phyloP scores from a whole-genome alignment of 2,888 invertebrate species.

The Monopis laevigella region DNA sequence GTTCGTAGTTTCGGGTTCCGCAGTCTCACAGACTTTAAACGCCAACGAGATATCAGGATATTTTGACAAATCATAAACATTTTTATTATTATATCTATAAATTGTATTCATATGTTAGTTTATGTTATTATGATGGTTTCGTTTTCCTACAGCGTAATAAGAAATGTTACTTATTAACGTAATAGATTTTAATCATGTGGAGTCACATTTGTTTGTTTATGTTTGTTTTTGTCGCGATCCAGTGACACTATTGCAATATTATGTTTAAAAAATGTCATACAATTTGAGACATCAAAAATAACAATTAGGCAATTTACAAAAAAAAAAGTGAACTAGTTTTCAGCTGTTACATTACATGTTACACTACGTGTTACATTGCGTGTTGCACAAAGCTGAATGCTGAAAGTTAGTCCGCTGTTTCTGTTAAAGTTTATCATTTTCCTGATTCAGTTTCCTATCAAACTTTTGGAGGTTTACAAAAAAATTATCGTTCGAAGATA shows the following conservation, averaged over 20 bases:
- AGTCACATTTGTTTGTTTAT: slow-evolving; percentile 36
- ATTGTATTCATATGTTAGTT: slow-evolving; percentile 43
- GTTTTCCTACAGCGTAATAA: slow-evolving; percentile 61
- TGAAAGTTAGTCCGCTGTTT: no score
- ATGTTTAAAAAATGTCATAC: no score
- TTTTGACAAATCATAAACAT: slow-evolving; percentile 33
- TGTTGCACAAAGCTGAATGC: no score
- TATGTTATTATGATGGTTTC: slow-evolving; percentile 63
- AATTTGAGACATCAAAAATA: neutral
- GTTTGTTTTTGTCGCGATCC: slow-evolving; percentile 3
- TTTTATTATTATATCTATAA: slow-evolving; percentile 41
- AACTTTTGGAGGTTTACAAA: slow-evolving; percentile 65
- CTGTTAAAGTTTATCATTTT: no score
- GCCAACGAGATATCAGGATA: slow-evolving; percentile 31
- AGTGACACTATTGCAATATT: no score
- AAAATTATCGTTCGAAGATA: slow-evolving; percentile 36
- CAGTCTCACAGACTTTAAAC: slow-evolving; percentile 57
- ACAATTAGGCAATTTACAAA: slow-evolving; percentile 51
- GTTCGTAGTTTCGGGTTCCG: slow-evolving; percentile 23
- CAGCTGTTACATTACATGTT: no score
- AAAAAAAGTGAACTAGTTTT: no score
- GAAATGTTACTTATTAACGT: slow-evolving; percentile 46
- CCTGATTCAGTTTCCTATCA: slow-evolving; percentile 59
- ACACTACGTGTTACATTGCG: no score
- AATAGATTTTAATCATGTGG: slow-evolving; percentile 48